A percentile compares a stretch with the other conserved stretches of the same genome.
phyloP scores from a whole-genome alignment of 1,140 invertebrate species.

The Sesamia nonagrioides region DNA sequence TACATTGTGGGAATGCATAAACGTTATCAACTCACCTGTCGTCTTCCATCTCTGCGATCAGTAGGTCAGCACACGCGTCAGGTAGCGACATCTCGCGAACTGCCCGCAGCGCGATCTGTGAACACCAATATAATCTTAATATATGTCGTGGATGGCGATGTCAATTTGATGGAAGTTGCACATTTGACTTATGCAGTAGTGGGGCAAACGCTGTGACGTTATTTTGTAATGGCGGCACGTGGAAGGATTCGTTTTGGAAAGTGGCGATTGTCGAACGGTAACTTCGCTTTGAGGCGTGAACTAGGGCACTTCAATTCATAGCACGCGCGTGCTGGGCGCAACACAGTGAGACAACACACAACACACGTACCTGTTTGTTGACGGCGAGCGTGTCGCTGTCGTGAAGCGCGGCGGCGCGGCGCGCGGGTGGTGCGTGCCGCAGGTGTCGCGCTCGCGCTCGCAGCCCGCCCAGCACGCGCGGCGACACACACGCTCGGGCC shows the following conservation, averaged over 20 bases:
- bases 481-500: conserved; percentile 90
- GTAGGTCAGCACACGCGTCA: conserved; percentile 94
- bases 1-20: neutral
- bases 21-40: conserved; percentile 41
- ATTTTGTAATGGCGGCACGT: too few species aligned
- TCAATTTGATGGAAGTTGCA: too few species aligned
- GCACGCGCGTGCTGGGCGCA: too few species aligned
- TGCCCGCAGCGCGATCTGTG: conserved; percentile 94
- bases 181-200: too few species aligned
- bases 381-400: conserved; percentile 93
- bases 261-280: too few species aligned
- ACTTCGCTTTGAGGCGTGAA: too few species aligned
- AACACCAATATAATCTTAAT: too few species aligned
- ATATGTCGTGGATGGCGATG: too few species aligned
- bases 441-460: conserved; percentile 95
- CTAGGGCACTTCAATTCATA: too few species aligned
- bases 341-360: too few species aligned
- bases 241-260: too few species aligned
- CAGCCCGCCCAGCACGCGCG: conserved; percentile 93
- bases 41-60: conserved; percentile 88
- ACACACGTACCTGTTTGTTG: conserved; percentile 89
- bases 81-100: conserved; percentile 98
- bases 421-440: conserved; percentile 92
- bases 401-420: conserved; percentile 92
- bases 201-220: too few species aligned